Evolutionary conservation across 1,140 invertebrate genomes (phyloP).

Genomic region (Globodera ellingtonae): DNA sequence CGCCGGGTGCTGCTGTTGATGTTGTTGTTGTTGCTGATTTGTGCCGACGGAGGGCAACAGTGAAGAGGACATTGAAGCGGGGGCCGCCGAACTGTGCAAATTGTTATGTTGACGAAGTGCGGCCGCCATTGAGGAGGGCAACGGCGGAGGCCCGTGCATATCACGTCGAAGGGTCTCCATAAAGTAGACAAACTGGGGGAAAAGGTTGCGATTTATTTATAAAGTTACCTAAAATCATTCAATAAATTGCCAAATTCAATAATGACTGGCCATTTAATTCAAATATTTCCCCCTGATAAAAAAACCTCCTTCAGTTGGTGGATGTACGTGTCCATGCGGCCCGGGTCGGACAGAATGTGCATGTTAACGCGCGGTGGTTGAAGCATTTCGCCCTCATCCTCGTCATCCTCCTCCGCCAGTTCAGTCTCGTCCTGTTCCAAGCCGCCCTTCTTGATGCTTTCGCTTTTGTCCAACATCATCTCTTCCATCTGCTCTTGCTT

Average conservation of each 20-base stretch:
- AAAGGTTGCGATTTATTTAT: neutral
- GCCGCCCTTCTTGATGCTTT: neutral
- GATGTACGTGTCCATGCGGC: conserved; percentile 17
- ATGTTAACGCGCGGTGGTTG: conserved; percentile 21
- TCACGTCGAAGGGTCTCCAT: conserved; percentile 22
- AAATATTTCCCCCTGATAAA: neutral
- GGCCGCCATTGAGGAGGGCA: conserved; percentile 4
- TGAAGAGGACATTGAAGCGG: neutral
- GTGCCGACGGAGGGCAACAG: neutral
- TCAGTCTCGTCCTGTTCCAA: neutral
- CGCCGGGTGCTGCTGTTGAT: neutral
- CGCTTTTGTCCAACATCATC: neutral
- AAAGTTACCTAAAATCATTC: too few relatives aligned
- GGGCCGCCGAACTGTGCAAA: neutral
- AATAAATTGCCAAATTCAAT: neutral
- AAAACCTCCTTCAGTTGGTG: conserved; percentile 30
- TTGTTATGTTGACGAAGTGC: neutral
- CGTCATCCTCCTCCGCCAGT: neutral
- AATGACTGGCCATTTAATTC: neutral
- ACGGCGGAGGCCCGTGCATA: conserved; percentile 19
- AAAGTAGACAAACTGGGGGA: conserved; percentile 13
- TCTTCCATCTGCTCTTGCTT: neutral
- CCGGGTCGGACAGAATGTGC: conserved; percentile 10
- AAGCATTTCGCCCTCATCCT: conserved; percentile 8
- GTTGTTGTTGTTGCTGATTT: neutral